Conservation (phyloP, 2,888 invertebrate species). For the Aquatica leii region DNA sequence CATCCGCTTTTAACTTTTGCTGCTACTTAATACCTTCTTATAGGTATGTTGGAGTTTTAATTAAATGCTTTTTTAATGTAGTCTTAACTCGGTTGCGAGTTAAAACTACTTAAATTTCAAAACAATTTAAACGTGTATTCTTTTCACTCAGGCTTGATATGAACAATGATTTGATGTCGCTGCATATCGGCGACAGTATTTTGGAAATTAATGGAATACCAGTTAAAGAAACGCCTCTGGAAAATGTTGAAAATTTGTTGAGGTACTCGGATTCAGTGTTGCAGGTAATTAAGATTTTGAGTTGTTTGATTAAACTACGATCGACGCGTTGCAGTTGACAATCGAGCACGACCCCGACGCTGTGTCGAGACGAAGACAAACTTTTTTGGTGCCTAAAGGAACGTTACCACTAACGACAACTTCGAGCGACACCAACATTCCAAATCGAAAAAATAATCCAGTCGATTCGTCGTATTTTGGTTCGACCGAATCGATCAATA, state of each 20-base stretch:
- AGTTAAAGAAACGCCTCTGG: constrained; percentile 79
- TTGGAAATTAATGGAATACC: constrained; percentile 93
- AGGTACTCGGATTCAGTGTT: constrained; percentile 76
- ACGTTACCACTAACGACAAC: constrained; percentile 59
- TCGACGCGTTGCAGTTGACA: constrained; percentile 68
- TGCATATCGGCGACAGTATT: constrained; percentile 92
- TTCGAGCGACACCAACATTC: constrained; percentile 59
- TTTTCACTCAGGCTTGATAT: constrained; percentile 73
- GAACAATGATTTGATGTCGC: constrained; percentile 80
- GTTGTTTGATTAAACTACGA: background rate
- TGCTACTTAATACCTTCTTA: constrained; percentile 69
- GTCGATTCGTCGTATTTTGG: constrained; percentile 47
- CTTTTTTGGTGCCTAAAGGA: constrained; percentile 41
- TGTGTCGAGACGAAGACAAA: constrained; percentile 63
- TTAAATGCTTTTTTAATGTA: no score
- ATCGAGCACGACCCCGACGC: constrained; percentile 90
- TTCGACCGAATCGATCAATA: constrained; percentile 49
- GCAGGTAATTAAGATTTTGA: constrained; percentile 77
- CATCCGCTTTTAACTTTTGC: constrained; percentile 75
- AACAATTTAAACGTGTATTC: background rate
- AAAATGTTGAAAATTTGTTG: constrained; percentile 79
- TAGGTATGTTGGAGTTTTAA: constrained; percentile 64
- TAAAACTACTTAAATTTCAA: background rate
- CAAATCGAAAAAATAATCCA: constrained; percentile 47
- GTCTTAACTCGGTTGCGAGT: background rate